These are phyloP conservation scores for Mimachlamys varia DNA, from an alignment of 2,888 invertebrate genomes.

Conservation along the genomic window DNA sequence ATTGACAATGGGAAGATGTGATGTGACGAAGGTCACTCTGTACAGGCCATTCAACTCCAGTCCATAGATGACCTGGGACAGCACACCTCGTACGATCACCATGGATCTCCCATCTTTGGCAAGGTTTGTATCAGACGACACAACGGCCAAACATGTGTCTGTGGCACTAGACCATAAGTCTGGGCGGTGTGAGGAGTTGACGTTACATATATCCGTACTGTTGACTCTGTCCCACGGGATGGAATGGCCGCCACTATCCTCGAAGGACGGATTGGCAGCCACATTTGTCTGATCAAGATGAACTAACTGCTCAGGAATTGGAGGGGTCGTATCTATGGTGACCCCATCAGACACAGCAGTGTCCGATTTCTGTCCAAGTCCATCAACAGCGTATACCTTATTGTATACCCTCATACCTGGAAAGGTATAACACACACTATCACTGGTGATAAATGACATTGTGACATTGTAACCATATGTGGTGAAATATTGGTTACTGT, in stretches of 20 bases:
- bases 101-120: constrained; percentile 49
- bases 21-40: constrained; percentile 46
- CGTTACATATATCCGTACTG: constrained; percentile 48
- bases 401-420: constrained; percentile 56
- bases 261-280: constrained; percentile 59
- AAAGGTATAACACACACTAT: not conserved
- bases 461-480: no score
- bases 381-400: constrained; percentile 61
- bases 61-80: constrained; percentile 45
- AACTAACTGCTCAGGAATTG: constrained; percentile 48
- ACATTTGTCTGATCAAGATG: constrained; percentile 52
- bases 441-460: no score
- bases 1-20: constrained; percentile 45
- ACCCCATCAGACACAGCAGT: constrained; percentile 64
- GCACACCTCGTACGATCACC: constrained; percentile 49
- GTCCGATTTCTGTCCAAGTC: constrained; percentile 55
- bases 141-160: constrained; percentile 37
- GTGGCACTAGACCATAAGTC: constrained; percentile 35
- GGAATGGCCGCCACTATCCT: constrained; percentile 41
- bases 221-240: constrained; percentile 36
- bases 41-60: constrained; percentile 43
- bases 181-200: constrained; percentile 42
- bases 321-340: constrained; percentile 59
- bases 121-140: constrained; percentile 47
- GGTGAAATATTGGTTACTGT: no score